Conservation (phyloP, 2,888 invertebrate species). For the Pyrrhosoma nymphula region DNA sequence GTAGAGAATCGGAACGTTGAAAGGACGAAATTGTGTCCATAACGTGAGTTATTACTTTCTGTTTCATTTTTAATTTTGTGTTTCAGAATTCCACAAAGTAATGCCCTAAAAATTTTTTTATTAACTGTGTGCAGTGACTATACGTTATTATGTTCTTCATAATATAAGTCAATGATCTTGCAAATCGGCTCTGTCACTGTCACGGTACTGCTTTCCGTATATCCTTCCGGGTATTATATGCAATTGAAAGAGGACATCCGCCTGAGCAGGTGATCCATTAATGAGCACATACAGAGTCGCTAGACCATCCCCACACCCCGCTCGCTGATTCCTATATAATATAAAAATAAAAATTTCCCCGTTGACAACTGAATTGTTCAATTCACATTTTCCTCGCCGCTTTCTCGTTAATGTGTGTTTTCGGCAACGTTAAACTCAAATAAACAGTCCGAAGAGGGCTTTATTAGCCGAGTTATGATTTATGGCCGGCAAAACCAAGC, state of each 20-base stretch:
- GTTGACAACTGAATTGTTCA: background rate
- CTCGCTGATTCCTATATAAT: background rate
- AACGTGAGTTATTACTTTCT: too few relatives aligned
- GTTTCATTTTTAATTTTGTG: too few relatives aligned
- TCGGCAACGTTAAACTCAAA: slow-evolving; percentile 8
- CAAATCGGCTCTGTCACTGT: too few relatives aligned
- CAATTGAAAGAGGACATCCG: background rate
- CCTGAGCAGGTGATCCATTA: background rate
- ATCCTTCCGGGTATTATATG: background rate
- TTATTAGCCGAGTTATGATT: slow-evolving; percentile 35
- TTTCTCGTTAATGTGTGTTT: background rate
- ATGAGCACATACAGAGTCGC: background rate
- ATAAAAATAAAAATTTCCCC: background rate
- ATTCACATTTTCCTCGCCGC: background rate
- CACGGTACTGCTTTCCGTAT: background rate
- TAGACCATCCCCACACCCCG: background rate
- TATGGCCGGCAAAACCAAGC: background rate
- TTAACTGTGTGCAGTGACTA: too few relatives aligned
- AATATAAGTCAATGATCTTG: too few relatives aligned
- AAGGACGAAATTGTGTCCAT: too few relatives aligned
- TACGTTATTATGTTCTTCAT: too few relatives aligned
- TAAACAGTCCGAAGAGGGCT: background rate
- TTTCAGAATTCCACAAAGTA: too few relatives aligned
- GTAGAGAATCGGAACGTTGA: too few relatives aligned
- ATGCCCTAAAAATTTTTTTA: too few relatives aligned